These are phyloP conservation scores for Capreolus pygargus DNA, from an alignment of 2,113 vertebrate species.

Conservation along the genomic window DNA sequence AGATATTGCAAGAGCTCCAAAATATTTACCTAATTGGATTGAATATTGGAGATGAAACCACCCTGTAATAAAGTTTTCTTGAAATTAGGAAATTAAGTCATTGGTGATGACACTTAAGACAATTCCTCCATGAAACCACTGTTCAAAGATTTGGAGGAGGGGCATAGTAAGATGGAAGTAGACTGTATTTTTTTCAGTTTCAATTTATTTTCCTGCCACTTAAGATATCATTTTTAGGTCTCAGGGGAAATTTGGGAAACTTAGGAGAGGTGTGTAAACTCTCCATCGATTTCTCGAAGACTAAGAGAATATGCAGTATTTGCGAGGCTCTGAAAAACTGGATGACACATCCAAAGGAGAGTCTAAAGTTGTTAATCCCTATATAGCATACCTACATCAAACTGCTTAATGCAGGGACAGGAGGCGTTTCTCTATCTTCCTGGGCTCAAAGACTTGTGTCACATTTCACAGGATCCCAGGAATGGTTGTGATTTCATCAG, in stretches of 20 bases:
- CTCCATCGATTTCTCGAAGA: background rate
- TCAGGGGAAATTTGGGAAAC: background rate
- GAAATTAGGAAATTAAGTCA: background rate
- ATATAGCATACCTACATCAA: background rate
- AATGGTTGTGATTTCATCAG: constrained; percentile 58
- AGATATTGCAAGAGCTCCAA: background rate
- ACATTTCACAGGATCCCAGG: constrained; percentile 29
- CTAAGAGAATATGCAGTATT: background rate
- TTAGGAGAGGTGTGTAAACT: background rate
- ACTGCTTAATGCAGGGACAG: background rate
- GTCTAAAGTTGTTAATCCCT: constrained; percentile 18
- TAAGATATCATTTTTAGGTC: background rate
- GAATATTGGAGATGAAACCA: background rate
- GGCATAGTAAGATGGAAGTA: background rate
- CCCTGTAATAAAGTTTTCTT: background rate
- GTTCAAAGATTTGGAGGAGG: background rate
- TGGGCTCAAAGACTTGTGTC: constrained; percentile 46
- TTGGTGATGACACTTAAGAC: background rate
- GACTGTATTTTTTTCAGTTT: background rate
- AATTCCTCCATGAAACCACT: background rate
- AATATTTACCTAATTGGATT: constrained; percentile 20
- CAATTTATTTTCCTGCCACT: background rate
- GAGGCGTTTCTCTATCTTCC: background rate
- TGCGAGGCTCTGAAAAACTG: constrained; percentile 10
- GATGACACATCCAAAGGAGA: background rate